A percentile compares a stretch with the other conserved stretches of the same genome.
Evolutionary conservation across 2,888 invertebrate species (phyloP).

Genomic region (Sinelater perroti): DNA sequence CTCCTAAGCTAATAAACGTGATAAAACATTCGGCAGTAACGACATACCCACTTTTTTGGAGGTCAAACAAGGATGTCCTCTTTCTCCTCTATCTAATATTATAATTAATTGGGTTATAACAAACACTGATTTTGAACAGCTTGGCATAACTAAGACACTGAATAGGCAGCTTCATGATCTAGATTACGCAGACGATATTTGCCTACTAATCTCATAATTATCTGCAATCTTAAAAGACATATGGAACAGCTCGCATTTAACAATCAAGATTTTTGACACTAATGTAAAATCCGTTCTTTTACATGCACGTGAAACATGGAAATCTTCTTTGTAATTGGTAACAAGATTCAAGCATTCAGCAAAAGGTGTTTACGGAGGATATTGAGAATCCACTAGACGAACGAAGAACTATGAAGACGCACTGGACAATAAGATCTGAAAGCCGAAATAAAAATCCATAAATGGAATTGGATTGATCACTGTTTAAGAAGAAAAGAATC

Average conservation of each 20-base stretch:
- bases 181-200: background rate
- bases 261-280: slow-evolving; percentile 3
- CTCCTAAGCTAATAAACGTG: background rate
- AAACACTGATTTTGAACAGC: slow-evolving; percentile 1
- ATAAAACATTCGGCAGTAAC: background rate
- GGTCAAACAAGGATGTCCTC: slow-evolving; percentile 1
- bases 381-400: background rate
- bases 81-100: background rate
- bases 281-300: slow-evolving; percentile 5
- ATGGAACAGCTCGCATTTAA: slow-evolving; percentile 2
- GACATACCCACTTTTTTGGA: background rate
- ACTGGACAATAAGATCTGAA: background rate
- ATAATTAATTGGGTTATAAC: slow-evolving; percentile 1
- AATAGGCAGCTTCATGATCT: background rate
- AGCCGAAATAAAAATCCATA: slow-evolving; percentile 1
- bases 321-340: background rate
- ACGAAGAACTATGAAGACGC: slow-evolving; percentile 1
- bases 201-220: background rate
- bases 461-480: slow-evolving; percentile 1
- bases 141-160: slow-evolving; percentile 1
- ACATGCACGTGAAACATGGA: slow-evolving; percentile 1
- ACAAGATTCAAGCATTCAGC: slow-evolving; percentile 3
- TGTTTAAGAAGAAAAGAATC: slow-evolving; percentile 4
- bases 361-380: slow-evolving; percentile 3
- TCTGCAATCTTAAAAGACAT: background rate